Evolutionary conservation across 2,113 vertebrate species (phyloP).

Genomic region (Urocynchramus pylzowi): DNA sequence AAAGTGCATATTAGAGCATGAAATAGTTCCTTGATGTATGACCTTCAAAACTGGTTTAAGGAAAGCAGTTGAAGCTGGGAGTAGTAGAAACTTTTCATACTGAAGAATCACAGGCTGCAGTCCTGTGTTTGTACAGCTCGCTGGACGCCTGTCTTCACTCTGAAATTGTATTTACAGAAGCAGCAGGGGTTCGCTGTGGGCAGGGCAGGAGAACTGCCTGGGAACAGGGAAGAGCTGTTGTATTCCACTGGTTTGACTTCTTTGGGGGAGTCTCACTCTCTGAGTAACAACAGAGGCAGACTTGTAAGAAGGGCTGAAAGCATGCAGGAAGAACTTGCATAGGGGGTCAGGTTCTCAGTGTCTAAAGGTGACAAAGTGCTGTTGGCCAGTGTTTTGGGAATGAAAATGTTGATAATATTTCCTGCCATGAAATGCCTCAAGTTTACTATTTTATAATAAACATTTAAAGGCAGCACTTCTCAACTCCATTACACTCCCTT

Average conservation of each 20-base stretch:
- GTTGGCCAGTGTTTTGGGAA: not conserved
- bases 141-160: not conserved
- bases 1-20: not conserved
- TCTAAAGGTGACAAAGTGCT: not conserved
- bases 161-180: not conserved
- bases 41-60: constrained; percentile 29
- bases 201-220: not conserved
- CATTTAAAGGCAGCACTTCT: not conserved
- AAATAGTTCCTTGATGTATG: constrained; percentile 24
- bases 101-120: not conserved
- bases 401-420: not conserved
- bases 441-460: not conserved
- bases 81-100: not conserved
- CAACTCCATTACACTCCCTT: not conserved
- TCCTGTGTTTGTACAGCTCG: not conserved
- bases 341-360: not conserved
- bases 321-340: not conserved
- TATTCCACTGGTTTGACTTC: not conserved
- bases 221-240: not conserved
- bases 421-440: not conserved
- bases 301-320: not conserved
- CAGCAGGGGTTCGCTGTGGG: not conserved
- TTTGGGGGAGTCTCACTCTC: not conserved
- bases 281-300: not conserved
- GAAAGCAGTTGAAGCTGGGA: not conserved